Evolutionary conservation across 2,797 vertebrate genomes (phyloP).

Genomic region (Pangasius larnaudii): DNA sequence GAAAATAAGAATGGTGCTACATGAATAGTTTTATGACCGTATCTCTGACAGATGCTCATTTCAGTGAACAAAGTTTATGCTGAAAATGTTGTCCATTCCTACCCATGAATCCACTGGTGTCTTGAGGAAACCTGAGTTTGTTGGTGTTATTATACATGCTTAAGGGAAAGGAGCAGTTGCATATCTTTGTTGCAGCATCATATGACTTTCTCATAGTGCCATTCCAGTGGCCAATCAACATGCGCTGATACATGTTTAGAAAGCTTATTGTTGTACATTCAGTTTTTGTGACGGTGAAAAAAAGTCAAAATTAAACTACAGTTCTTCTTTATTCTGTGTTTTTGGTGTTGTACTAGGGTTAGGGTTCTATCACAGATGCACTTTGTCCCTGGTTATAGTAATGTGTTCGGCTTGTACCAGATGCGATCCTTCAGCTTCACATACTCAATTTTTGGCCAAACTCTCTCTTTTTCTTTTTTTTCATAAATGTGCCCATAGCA

Average conservation of each 20-base stretch:
- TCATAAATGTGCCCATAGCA: neutral
- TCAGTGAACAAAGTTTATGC: conserved; percentile 40
- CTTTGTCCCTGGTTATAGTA: conserved; percentile 10
- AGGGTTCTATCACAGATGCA: conserved; percentile 13
- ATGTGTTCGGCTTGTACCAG: neutral
- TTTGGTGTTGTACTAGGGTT: neutral
- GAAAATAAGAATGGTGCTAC: conserved; percentile 59
- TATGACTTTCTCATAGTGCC: conserved; percentile 39
- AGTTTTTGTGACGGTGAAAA: neutral
- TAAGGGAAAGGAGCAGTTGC: conserved; percentile 52
- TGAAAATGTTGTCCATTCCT: conserved; percentile 42
- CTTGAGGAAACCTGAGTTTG: conserved; percentile 66
- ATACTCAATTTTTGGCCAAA: conserved; percentile 21
- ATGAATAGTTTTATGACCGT: conserved; percentile 53
- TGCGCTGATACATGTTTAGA: conserved; percentile 42
- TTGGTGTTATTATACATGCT: conserved; percentile 52
- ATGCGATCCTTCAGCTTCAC: neutral
- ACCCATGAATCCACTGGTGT: conserved; percentile 30
- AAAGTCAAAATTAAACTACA: neutral
- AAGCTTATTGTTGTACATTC: conserved; percentile 42
- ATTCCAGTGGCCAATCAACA: conserved; percentile 49
- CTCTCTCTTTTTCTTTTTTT: conserved; percentile 9
- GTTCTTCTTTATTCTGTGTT: neutral
- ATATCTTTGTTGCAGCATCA: conserved; percentile 51
- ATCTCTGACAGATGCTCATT: conserved; percentile 49